Evolutionary conservation across 2,113 vertebrate species (phyloP), one percentile per base, ranked within the genome.

Genomic region (Phyllostomus discolor): DNA sequence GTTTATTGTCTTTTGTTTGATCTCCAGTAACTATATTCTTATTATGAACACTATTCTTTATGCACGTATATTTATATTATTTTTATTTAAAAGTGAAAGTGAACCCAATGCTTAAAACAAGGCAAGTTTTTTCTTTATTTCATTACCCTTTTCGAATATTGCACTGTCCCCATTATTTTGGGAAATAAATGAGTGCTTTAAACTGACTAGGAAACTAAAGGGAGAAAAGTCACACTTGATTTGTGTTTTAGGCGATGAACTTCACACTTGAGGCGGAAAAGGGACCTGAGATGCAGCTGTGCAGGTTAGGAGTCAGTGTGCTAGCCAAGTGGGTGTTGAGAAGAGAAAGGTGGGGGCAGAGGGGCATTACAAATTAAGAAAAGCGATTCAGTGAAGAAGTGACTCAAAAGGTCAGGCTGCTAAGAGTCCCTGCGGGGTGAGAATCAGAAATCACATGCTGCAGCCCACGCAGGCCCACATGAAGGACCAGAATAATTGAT

Each of bases 401-500:
- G 52, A 89, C 93, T 96, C 85, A 57, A 95, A 92, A 98, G 97
- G 75, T 95, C 79, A 92, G 24, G 91, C 83, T 92, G 76, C 59
- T 85, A 64, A 95, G 90, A 96, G 96, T 94, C 52, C 62, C 93
- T 84, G 94, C 66, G 82, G 97, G 85, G 75, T n/a, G 67, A 91
- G 90, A 95, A 93, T 76, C 93, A 97, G 85, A 81, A 97, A 85
- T 86, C 96, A 70, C 84, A 91, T 6, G 10, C 46, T 35, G 70
- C 19, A 12, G 95, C 96, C 97, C 89, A 96, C 95, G 3, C 95
- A 95, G 95, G 33, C 95, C 97, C 89, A 94, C 97, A 91, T n/a
- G 66, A 83, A 41, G 59, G 16, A 96, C 91, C 85, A 96, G 96
- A 96, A 97, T 97, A 97, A 97, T 94, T 95, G 95, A 95, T 96